These are phyloP conservation scores for Gymnocheta viridis DNA, from an alignment of 2,888 invertebrate species.

Conservation along the genomic window DNA sequence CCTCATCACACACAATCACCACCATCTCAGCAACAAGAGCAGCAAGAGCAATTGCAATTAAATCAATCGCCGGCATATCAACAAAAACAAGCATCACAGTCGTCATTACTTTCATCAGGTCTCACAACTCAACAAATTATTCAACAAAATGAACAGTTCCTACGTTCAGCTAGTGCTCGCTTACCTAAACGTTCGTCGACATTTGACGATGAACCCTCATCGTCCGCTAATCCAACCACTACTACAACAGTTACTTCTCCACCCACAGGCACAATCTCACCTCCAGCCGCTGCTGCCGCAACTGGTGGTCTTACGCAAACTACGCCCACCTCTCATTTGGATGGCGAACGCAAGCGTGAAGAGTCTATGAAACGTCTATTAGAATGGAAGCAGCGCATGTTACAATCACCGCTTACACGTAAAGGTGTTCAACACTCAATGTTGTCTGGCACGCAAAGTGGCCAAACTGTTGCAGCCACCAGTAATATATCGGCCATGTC, in stretches of 20 bases:
- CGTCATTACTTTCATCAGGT: conserved; percentile 77
- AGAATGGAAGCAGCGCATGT: conserved; percentile 96
- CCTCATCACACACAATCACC: conserved; percentile 72
- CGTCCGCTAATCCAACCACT: conserved; percentile 70
- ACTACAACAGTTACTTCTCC: conserved; percentile 68
- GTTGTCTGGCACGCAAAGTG: conserved; percentile 41
- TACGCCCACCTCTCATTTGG: conserved; percentile 77
- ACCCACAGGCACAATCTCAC: conserved; percentile 60
- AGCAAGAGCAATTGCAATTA: conserved; percentile 74
- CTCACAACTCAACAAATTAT: conserved; percentile 79
- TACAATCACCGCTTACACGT: conserved; percentile 92
- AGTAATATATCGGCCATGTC: conserved; percentile 82
- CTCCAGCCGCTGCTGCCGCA: conserved; percentile 61
- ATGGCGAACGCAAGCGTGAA: conserved; percentile 92
- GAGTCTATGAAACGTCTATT: conserved; percentile 95
- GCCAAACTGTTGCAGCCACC: conserved; percentile 55
- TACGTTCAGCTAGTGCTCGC: conserved; percentile 92
- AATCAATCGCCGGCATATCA: conserved; percentile 67
- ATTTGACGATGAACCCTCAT: conserved; percentile 81
- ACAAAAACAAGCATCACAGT: conserved; percentile 70
- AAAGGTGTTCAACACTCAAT: conserved; percentile 85
- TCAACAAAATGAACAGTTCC: conserved; percentile 84
- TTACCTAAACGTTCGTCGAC: conserved; percentile 84
- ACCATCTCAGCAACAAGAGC: conserved; percentile 79
- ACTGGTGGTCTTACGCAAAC: conserved; percentile 59